A percentile compares a stretch with the other conserved stretches of the same genome.
Conservation (phyloP, 2,113 vertebrate species). For the Phrynosoma blainvillii region DNA sequence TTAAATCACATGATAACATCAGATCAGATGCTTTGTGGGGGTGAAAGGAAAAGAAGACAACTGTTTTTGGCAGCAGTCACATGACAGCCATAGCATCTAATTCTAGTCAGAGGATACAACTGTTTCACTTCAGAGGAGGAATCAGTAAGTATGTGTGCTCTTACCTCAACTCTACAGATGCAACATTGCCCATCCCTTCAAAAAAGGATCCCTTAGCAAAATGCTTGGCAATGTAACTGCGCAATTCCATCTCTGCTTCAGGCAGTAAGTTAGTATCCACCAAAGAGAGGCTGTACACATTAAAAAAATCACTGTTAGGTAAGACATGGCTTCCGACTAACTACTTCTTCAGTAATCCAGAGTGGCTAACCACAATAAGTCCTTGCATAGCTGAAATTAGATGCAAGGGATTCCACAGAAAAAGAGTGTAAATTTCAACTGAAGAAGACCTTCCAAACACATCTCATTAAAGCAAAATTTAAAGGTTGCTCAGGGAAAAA, state of each 20-base stretch:
- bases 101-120: not conserved
- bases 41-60: not conserved
- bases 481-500: too few relatives aligned
- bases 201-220: constrained; percentile 93
- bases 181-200: constrained; percentile 93
- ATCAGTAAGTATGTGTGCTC: constrained; percentile 23
- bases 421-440: not conserved
- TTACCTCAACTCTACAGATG: constrained; percentile 91
- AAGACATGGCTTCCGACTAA: not conserved
- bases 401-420: not conserved
- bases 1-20: too few relatives aligned
- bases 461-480: not conserved
- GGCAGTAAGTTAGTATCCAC: constrained; percentile 87
- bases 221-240: constrained; percentile 87
- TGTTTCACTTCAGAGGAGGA: not conserved
- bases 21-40: not conserved
- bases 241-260: constrained; percentile 89
- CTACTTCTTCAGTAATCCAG: not conserved
- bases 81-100: not conserved
- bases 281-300: constrained; percentile 84
- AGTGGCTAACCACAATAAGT: not conserved
- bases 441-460: not conserved
- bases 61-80: not conserved
- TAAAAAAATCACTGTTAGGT: not conserved
- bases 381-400: not conserved